Evolutionary conservation across 2,797 vertebrate genomes (phyloP), one percentile per base, ranked within the genome.

Genomic region (Melanotaenia nigrans): DNA sequence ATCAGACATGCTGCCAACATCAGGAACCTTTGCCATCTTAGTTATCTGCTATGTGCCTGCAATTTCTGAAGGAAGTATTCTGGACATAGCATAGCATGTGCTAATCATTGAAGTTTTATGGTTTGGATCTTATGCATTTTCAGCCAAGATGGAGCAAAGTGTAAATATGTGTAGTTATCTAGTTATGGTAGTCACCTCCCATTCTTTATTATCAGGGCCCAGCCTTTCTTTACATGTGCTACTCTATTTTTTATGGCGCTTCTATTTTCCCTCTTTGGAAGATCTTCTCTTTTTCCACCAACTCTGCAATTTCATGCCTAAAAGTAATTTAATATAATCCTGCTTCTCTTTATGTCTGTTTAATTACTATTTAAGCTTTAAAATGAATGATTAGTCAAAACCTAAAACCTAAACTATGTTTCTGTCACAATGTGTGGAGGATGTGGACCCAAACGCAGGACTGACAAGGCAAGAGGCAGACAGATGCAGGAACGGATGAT

Each of bases 121-220:
- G 68, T 76, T 69, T 81, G 65, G 79, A 53, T 18, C 68, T 61
- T 70, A 60, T 40, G 69, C n/a, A 28, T 59, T 74, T 71, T 65
- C 47, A 47, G 36, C 20, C 32, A 57, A 68, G 47, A 57, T 10
- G 7, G 36, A 71, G 38, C n/a, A 47, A 65, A 49, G 53, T 25
- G 61, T 56, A 59, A 70, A 81, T 79, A 61, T 73, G 81, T 78
- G 65, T 8, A 78, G 84, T 82, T 78, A 79, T 61, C 28, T 55
- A 22, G 49, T 65, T 64, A 77, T 61, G 57, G 18, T 49, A 3
- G 51, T 63, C 62, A 56, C 60, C 55, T 24, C 61, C 64, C 67
- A 3, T 59, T 35, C 36, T 77, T 61, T 65, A 28, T 66, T 14
- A 14, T 65, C 22, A 60, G 38, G 42, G 14, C 57, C 70, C 47